Base-by-base conservation (phyloP, 2,113 vertebrate species). In the Agelaius tricolor region DNA sequence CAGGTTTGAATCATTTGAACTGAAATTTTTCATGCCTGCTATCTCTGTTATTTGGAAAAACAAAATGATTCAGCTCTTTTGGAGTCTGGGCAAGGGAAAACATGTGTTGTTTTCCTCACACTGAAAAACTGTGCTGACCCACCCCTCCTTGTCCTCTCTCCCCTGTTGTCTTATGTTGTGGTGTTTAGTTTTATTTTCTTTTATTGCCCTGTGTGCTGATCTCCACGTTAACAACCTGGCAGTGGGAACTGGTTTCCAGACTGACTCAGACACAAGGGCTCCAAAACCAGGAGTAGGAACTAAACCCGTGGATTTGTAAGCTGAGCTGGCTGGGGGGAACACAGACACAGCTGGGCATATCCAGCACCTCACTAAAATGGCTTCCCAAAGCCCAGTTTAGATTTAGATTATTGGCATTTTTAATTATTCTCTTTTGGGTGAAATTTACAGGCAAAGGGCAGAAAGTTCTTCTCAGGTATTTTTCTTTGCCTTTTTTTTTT, bases 101-200 rank as follows among this genome's bases (percentile, higher is more conserved):
- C 94, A 96, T 96, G 90, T 95, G 85, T 66, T 96, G 92, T 95
- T 97, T 86, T 94, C 52, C 88, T 91, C 61, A 37, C 44, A 21
- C 35, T 62, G 87, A 41, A 61, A 80, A 89, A 24, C 78, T 84
- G 52, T 44, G 43, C 49, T 96, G 90, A 83, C 79, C 89, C 93
- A 78, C 57, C 94, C 57, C 63, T 90, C 75, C 75, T 54, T n/a
- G 41, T 63, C 86, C 88, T 54, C 37, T 75, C 73, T 93, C 59
- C 83, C 90, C 95, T 11, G 82, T 65, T 44, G 87, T 52, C 72
- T 55, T 52, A 63, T 39, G 82, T 82, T 65, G 78, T 54, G 72
- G 24, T 57, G 81, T 39, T 90, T 52, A 31, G 33, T 22, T 82
- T 90, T 74, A 43, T 90, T 94, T 72, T 57, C 76, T 86, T 71